A percentile compares a stretch with the other conserved stretches of the same genome.
These are phyloP conservation scores for Hermodice carunculata DNA, from an alignment of 2,888 invertebrate species.

Conservation along the genomic window DNA sequence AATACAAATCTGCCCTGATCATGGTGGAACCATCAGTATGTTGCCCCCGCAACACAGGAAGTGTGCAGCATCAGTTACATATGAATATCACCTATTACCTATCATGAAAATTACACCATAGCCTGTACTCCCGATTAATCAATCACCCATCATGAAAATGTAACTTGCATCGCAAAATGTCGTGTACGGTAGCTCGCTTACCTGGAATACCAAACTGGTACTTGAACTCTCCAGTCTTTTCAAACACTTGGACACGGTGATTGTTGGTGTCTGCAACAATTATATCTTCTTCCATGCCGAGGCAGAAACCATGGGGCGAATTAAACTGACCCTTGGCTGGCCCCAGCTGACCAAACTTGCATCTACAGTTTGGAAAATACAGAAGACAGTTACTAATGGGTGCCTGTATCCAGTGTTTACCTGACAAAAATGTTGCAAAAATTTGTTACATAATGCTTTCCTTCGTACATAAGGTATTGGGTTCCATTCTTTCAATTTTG, in stretches of 20 bases:
- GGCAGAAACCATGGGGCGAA: slow-evolving; percentile 96
- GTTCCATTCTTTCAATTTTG: no score
- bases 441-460: no score
- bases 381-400: no score
- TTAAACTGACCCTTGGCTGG: slow-evolving; percentile 95
- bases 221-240: slow-evolving; percentile 92
- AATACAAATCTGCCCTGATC: no score
- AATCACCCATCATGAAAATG: no score
- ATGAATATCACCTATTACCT: neutral
- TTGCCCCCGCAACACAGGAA: no score
- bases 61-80: neutral
- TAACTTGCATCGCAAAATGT: no score
- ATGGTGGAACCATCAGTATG: no score
- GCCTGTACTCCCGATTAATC: neutral
- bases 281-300: slow-evolving; percentile 95
- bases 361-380: slow-evolving; percentile 71
- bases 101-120: neutral
- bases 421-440: no score
- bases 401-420: no score
- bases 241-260: slow-evolving; percentile 94
- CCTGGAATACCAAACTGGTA: slow-evolving; percentile 96
- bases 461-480: no score
- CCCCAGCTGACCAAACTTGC: slow-evolving; percentile 94
- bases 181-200: slow-evolving; percentile 70
- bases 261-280: slow-evolving; percentile 96